phyloP scores from a whole-genome alignment of 2,888 invertebrate species.

The Ephialtes manifestator region DNA sequence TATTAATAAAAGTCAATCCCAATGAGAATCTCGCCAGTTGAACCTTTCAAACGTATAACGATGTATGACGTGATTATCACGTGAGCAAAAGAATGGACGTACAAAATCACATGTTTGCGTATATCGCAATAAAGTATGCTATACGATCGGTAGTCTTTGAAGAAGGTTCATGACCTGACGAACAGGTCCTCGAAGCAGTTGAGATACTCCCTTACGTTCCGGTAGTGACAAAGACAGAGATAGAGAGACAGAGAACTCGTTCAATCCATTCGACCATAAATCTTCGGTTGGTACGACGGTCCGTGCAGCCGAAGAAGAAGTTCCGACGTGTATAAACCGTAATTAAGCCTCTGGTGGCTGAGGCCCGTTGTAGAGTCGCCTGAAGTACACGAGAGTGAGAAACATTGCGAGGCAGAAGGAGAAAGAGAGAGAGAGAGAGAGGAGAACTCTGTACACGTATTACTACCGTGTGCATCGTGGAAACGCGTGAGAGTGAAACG shows the following conservation, averaged over 20 bases:
- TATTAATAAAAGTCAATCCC: neutral
- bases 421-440: constrained; percentile 2
- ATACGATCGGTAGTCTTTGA: constrained; percentile 9
- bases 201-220: constrained; percentile 46
- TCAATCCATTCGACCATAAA: constrained; percentile 67
- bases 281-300: constrained; percentile 59
- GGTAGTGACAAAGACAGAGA: constrained; percentile 11
- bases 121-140: constrained; percentile 15
- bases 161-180: constrained; percentile 53
- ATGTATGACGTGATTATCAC: constrained; percentile 30
- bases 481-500: constrained; percentile 46
- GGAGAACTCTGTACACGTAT: neutral
- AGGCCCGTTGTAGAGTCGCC: constrained; percentile 10
- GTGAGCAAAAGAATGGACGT: constrained; percentile 21
- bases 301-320: constrained; percentile 66
- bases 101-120: constrained; percentile 27
- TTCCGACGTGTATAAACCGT: constrained; percentile 74
- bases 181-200: constrained; percentile 55
- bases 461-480: neutral
- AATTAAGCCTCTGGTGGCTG: constrained; percentile 68
- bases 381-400: constrained; percentile 14
- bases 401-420: neutral
- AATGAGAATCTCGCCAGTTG: constrained; percentile 9
- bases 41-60: constrained; percentile 36
- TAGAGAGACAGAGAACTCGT: constrained; percentile 51